A percentile compares a stretch with the other conserved stretches of the same genome.
These are phyloP conservation scores for Leucopsar rothschildi DNA, from an alignment of 2,113 vertebrate genomes.

Conservation along the genomic window DNA sequence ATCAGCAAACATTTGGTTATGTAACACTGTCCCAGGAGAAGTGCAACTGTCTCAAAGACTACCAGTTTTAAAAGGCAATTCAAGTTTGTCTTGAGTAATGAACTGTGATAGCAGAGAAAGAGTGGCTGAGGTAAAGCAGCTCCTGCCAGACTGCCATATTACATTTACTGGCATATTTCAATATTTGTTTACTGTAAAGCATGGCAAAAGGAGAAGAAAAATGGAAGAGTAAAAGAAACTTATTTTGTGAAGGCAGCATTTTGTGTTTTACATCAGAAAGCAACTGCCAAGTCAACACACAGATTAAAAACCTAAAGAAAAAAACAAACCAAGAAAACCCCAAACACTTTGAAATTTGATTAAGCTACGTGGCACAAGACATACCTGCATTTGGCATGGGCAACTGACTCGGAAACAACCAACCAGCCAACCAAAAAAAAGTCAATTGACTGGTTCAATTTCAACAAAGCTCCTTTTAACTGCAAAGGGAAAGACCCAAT, in stretches of 20 bases:
- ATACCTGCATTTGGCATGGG: neutral
- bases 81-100: neutral
- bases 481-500: neutral
- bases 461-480: neutral
- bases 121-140: neutral
- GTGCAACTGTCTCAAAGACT: neutral
- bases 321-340: rapidly evolving
- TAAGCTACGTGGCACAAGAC: neutral
- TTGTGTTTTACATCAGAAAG: neutral
- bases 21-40: neutral
- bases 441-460: neutral
- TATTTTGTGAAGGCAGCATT: neutral
- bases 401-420: neutral
- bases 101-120: neutral
- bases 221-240: neutral
- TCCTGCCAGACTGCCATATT: neutral
- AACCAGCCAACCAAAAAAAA: neutral
- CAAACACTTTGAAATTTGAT: neutral
- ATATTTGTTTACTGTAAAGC: neutral
- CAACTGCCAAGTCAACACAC: neutral
- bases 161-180: neutral
- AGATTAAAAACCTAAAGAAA: neutral
- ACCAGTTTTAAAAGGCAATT: neutral
- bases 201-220: neutral
- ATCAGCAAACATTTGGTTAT: neutral